These are phyloP conservation scores for Coluber constrictor DNA, from an alignment of 2,797 vertebrate genomes.

Conservation along the genomic window DNA sequence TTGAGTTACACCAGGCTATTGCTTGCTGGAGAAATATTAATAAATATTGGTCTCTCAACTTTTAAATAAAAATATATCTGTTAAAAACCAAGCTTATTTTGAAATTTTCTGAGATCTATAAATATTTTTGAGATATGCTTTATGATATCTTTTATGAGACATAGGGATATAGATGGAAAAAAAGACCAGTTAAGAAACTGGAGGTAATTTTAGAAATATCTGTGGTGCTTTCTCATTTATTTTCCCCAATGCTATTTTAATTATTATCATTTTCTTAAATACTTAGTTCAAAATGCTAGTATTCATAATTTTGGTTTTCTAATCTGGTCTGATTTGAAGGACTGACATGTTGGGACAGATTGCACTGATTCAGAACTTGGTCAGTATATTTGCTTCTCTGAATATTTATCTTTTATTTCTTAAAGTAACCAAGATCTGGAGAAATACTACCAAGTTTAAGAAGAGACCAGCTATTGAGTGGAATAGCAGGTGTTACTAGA, in stretches of 20 bases:
- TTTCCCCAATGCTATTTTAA: neutral
- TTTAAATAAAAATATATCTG: neutral
- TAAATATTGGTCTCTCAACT: neutral
- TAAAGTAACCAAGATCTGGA: neutral
- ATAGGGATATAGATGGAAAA: neutral
- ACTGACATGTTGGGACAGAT: neutral
- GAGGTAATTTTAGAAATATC: neutral
- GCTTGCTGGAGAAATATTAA: neutral
- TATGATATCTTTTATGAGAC: neutral
- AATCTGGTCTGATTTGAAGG: neutral
- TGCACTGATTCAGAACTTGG: neutral
- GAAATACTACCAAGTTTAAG: neutral
- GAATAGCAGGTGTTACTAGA: neutral
- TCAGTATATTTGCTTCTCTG: neutral
- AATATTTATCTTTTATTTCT: neutral
- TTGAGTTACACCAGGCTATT: neutral
- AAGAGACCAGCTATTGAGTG: neutral
- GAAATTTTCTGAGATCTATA: neutral
- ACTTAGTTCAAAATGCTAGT: slow-evolving; percentile 26
- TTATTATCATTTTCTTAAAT: slow-evolving; percentile 9
- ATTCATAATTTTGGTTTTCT: neutral
- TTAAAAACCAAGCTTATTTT: neutral
- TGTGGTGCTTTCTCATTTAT: neutral
- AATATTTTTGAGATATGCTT: neutral
- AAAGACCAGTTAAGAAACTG: neutral